Percentiles rank a stretch among this genome's conserved stretches.
These are phyloP conservation scores for Agelastica alni DNA, from an alignment of 2,888 invertebrate genomes.

Conservation along the genomic window DNA sequence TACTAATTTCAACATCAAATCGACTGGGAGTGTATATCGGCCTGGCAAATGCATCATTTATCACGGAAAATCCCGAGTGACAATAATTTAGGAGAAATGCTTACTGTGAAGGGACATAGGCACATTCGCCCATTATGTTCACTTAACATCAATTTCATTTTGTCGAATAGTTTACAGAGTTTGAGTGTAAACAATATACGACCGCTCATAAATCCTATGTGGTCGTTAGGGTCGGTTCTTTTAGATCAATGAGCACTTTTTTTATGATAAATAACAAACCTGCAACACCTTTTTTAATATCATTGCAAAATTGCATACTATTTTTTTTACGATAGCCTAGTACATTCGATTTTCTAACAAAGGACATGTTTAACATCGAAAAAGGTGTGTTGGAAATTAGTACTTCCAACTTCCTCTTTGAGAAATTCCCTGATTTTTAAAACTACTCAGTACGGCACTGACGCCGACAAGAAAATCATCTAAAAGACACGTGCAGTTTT, in stretches of 20 bases:
- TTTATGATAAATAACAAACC: no score
- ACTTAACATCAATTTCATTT: slow-evolving; percentile 28
- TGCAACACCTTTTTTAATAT: no score
- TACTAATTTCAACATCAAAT: slow-evolving; percentile 16
- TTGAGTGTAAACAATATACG: slow-evolving; percentile 23
- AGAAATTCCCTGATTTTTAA: no score
- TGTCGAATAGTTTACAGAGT: slow-evolving; percentile 20
- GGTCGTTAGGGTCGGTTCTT: no score
- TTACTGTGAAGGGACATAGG: slow-evolving; percentile 26
- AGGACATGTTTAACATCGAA: neutral
- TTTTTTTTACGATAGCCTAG: neutral
- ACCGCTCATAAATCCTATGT: slow-evolving; percentile 6
- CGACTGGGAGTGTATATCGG: slow-evolving; percentile 21
- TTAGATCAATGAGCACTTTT: no score
- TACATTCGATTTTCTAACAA: neutral
- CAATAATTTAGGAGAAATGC: slow-evolving; percentile 31
- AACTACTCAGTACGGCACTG: no score
- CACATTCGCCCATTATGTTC: slow-evolving; percentile 23
- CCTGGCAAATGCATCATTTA: slow-evolving; percentile 18
- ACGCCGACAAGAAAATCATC: no score
- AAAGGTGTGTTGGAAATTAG: no score
- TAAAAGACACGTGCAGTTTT: no score
- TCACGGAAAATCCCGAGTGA: slow-evolving; percentile 26
- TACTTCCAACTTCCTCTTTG: no score
- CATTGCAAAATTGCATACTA: neutral